These are phyloP conservation scores for Muscicapa comitata DNA, from an alignment of 2,797 vertebrate species.

Conservation along the genomic window DNA sequence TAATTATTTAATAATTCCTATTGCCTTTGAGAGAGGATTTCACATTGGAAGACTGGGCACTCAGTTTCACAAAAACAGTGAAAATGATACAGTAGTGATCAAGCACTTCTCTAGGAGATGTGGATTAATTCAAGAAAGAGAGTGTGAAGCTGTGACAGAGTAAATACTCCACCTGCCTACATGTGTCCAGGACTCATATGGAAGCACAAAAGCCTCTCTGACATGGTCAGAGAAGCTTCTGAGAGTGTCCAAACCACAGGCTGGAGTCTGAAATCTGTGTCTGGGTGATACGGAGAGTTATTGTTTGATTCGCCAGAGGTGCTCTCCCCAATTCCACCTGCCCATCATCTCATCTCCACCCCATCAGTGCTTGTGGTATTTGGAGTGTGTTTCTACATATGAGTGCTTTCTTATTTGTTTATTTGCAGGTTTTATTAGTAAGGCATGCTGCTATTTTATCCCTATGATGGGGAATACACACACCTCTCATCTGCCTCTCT, in stretches of 20 bases:
- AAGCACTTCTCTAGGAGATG: background rate
- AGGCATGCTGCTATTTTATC: background rate
- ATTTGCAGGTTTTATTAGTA: background rate
- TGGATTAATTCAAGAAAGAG: background rate
- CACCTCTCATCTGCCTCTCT: background rate
- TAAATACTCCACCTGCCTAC: background rate
- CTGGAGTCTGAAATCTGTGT: background rate
- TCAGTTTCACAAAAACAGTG: background rate
- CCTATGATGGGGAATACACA: background rate
- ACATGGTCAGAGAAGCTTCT: background rate
- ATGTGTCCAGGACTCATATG: background rate
- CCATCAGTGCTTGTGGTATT: background rate
- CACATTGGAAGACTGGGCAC: background rate
- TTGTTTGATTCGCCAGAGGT: slow-evolving; percentile 12
- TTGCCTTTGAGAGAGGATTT: background rate
- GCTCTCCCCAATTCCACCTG: background rate
- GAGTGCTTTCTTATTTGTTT: background rate
- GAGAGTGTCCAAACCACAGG: background rate
- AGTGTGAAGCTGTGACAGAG: background rate
- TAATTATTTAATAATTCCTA: background rate
- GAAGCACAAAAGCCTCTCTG: background rate
- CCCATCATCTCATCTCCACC: slow-evolving; percentile 25
- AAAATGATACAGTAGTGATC: background rate
- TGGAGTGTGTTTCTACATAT: background rate
- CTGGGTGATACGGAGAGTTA: background rate